Conservation (phyloP, 2,888 invertebrate genomes). For the Coenonympha arcania region DNA sequence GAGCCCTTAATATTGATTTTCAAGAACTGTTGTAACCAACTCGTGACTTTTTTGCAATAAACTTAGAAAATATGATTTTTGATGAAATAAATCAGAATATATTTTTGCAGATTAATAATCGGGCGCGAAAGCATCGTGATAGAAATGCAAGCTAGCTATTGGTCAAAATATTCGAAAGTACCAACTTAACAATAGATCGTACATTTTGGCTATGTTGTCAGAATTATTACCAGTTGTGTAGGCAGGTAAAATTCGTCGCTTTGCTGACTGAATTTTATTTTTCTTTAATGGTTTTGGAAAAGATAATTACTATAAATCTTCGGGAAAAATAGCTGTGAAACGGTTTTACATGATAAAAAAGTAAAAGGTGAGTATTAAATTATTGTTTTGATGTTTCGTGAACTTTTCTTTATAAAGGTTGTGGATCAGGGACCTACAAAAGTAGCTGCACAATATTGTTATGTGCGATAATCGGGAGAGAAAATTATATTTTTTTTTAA, state of each 20-base stretch:
- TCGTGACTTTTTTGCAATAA: neutral
- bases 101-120: slow-evolving; percentile 53
- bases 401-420: slow-evolving; percentile 69
- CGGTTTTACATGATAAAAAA: slow-evolving; percentile 38
- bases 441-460: slow-evolving; percentile 66
- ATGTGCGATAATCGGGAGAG: slow-evolving; percentile 61
- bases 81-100: slow-evolving; percentile 37
- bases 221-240: slow-evolving; percentile 69
- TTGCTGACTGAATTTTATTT: slow-evolving; percentile 58
- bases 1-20: no score
- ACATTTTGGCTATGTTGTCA: slow-evolving; percentile 68
- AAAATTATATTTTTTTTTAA: slow-evolving; percentile 44
- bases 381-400: slow-evolving; percentile 50
- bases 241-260: slow-evolving; percentile 69
- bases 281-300: slow-evolving; percentile 55
- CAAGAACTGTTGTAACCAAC: no score
- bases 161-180: slow-evolving; percentile 49
- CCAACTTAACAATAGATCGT: slow-evolving; percentile 53
- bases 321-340: slow-evolving; percentile 42
- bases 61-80: neutral
- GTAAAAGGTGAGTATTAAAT: slow-evolving; percentile 49
- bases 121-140: slow-evolving; percentile 67
- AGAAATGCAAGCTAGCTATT: slow-evolving; percentile 46
- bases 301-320: slow-evolving; percentile 46
- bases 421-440: slow-evolving; percentile 67